Evolutionary conservation across 2,888 invertebrate genomes (phyloP), one percentile per base, ranked within the genome.

Genomic region (Diplazon laetatorius): DNA sequence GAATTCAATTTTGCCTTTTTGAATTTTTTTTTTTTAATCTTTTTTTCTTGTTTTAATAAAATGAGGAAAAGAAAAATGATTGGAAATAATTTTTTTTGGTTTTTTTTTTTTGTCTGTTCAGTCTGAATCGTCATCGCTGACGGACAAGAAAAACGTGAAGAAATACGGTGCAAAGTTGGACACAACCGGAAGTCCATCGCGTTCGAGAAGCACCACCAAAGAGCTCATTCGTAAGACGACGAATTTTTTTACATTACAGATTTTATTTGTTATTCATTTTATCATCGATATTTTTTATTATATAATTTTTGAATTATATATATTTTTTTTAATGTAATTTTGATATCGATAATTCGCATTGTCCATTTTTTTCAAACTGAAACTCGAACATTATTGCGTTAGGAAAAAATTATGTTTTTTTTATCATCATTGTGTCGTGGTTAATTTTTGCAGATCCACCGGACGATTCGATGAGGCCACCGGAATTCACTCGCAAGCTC

Each of bases 181-280:
- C 85, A 92, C 93, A 9, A 95, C 96, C 0, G 96, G 96, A 84
- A 95, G 96, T 72, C 96, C 97, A 0, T 96, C 96, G 1, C 93
- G 97, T 90, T 97, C 97, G 35, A 94, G 97, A 85, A 97, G 96
- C 89, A 94, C 97, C 37, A 98, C 97, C 1, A 97, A 97, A 92
- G 97, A 98, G 92, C 92, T 98, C 83, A 94, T 96, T 86, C 92
- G 96, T 96, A 92, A 94, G 94, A 93, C 89, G 88, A 63, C 63
- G 37, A 70, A 52, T 18, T n/a, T n/a, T n/a, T n/a, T n/a, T n/a
- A n/a, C n/a, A n/a, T n/a, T n/a, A n/a, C n/a, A n/a, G 78, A 62
- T 20, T 12, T 9, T 20, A 18, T 3, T 12, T 14, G 9, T 14
- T 57, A 9, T 37, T 57, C n/a, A n/a, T 4, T n/a, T 44, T n/a